phyloP scores from a whole-genome alignment of 2,888 invertebrate species.

The Pachydiplax longipennis region DNA sequence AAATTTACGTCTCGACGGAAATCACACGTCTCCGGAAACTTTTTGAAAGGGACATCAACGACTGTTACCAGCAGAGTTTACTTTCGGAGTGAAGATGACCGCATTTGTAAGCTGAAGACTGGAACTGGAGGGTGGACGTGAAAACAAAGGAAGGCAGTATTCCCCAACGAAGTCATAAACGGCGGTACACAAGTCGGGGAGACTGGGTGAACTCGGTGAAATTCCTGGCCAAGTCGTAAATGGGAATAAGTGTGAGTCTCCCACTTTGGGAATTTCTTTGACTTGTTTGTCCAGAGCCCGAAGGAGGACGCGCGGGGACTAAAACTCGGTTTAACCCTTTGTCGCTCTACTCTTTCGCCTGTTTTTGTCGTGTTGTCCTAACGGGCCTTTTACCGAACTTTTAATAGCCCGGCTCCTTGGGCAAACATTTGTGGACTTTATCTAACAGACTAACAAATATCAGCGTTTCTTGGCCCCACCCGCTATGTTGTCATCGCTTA shows the following conservation, averaged over 20 bases:
- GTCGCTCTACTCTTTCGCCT: background rate
- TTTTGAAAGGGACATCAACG: too few relatives aligned
- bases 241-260: background rate
- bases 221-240: background rate
- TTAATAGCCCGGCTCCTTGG: conserved; percentile 5
- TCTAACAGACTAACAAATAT: background rate
- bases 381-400: background rate
- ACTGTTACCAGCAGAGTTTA: too few relatives aligned
- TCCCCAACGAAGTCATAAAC: background rate
- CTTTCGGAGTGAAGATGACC: too few relatives aligned
- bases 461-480: background rate
- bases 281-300: background rate
- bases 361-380: conserved; percentile 28
- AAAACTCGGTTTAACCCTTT: background rate
- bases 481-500: too few relatives aligned
- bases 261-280: background rate
- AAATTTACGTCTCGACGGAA: too few relatives aligned
- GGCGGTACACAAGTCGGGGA: background rate
- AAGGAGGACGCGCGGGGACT: background rate
- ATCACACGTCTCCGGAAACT: too few relatives aligned
- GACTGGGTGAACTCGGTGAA: background rate
- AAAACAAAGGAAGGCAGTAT: background rate
- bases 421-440: conserved; percentile 4
- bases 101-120: background rate
- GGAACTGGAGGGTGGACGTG: background rate